Percentiles rank a stretch among this genome's conserved stretches.
phyloP scores from a whole-genome alignment of 2,888 invertebrate genomes.

The Hymenopus coronatus region DNA sequence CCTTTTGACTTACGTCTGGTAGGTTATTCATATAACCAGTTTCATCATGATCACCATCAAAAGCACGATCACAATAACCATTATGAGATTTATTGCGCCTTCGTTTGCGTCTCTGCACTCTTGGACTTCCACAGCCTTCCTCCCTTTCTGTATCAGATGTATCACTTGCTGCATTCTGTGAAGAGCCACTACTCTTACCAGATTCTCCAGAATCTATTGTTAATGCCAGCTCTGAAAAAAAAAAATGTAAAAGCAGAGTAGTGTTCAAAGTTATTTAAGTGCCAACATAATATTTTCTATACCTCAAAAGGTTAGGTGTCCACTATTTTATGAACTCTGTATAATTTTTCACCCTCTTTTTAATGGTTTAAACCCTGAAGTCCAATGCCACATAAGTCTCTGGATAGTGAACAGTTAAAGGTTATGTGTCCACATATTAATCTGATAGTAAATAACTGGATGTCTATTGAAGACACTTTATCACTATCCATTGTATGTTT shows the following conservation, averaged over 20 bases:
- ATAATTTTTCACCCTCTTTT: too few relatives aligned
- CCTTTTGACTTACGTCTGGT: conserved; percentile 64
- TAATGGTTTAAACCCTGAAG: too few relatives aligned
- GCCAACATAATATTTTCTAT: too few relatives aligned
- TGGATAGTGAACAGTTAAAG: too few relatives aligned
- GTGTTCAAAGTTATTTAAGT: too few relatives aligned
- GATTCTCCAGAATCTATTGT: conserved; percentile 47
- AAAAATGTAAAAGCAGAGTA: neutral
- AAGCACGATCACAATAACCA: conserved; percentile 45
- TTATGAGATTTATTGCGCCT: conserved; percentile 49
- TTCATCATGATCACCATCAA: conserved; percentile 58
- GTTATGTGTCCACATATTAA: too few relatives aligned
- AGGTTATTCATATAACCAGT: conserved; percentile 79
- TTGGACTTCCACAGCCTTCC: conserved; percentile 76
- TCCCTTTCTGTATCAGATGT: conserved; percentile 66
- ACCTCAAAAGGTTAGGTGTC: too few relatives aligned
- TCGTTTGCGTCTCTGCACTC: conserved; percentile 67
- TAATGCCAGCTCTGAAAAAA: conserved; percentile 21
- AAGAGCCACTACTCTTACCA: conserved; percentile 46
- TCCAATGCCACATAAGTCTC: too few relatives aligned
- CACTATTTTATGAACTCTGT: too few relatives aligned
- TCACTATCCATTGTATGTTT: too few relatives aligned
- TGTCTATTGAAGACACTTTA: too few relatives aligned
- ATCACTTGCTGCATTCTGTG: conserved; percentile 51
- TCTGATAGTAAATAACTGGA: too few relatives aligned